Percentiles rank a stretch among this genome's conserved stretches.
phyloP scores from a whole-genome alignment of 2,113 vertebrate species.

The Menura novaehollandiae region DNA sequence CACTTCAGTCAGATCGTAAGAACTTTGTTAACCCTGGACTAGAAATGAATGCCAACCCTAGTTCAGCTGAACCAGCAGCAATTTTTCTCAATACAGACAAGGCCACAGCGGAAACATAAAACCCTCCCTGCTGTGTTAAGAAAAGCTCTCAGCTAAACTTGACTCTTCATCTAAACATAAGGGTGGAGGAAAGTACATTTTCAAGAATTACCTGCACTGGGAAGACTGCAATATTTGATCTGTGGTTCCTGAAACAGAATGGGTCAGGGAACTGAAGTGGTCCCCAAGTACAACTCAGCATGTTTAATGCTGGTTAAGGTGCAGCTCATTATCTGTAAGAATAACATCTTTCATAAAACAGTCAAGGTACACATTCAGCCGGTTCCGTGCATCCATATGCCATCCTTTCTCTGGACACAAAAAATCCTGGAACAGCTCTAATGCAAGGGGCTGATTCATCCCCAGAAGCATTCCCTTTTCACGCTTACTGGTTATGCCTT shows the following conservation, averaged over 20 bases:
- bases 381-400: not conserved
- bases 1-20: not conserved
- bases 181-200: not conserved
- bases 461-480: not conserved
- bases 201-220: not conserved
- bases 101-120: not conserved
- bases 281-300: not conserved
- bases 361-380: not conserved
- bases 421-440: not conserved
- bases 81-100: slow-evolving; percentile 12
- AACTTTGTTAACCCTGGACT: not conserved
- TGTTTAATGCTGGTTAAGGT: not conserved
- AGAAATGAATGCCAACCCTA: not conserved
- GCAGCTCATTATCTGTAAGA: not conserved
- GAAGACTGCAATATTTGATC: slow-evolving; percentile 24
- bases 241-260: not conserved
- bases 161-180: not conserved
- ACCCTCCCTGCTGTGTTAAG: slow-evolving; percentile 2
- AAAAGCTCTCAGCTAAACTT: slow-evolving; percentile 13
- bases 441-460: slow-evolving; percentile 1
- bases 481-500: not conserved
- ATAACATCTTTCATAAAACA: not conserved
- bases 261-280: not conserved
- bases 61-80: slow-evolving; percentile 10
- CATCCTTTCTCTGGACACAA: slow-evolving; percentile 1